These are phyloP conservation scores for Notamacropus eugenii DNA, from an alignment of 2,797 vertebrate species.

Conservation along the genomic window DNA sequence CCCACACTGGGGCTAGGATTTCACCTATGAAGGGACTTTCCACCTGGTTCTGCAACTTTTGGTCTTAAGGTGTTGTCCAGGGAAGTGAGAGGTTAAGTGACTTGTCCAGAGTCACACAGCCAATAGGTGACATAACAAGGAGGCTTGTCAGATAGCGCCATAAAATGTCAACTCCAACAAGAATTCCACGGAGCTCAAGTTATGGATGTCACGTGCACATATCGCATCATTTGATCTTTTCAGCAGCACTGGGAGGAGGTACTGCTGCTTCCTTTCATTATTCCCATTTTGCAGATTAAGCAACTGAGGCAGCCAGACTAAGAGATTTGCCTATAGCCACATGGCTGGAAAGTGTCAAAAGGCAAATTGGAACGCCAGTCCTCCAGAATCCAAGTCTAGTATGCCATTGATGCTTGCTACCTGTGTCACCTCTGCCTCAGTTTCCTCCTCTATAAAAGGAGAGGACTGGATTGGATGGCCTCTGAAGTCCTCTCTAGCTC, in stretches of 20 bases:
- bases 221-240: neutral
- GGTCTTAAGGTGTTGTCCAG: neutral
- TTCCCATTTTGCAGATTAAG: neutral
- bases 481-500: neutral
- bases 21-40: neutral
- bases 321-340: neutral
- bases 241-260: neutral
- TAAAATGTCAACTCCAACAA: neutral
- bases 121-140: neutral
- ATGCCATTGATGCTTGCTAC: no score
- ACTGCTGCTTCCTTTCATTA: neutral
- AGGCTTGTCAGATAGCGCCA: neutral
- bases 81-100: neutral
- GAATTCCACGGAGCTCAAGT: neutral
- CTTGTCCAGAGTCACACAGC: neutral
- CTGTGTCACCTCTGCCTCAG: neutral
- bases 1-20: neutral
- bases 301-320: neutral
- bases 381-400: no score
- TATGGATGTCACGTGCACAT: neutral
- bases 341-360: neutral
- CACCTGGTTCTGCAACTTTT: neutral
- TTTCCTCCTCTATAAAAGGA: neutral
- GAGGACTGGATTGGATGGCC: neutral
- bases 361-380: no score